Conservation (phyloP, 2,113 vertebrate genomes). For the Dromiciops gliroides region DNA sequence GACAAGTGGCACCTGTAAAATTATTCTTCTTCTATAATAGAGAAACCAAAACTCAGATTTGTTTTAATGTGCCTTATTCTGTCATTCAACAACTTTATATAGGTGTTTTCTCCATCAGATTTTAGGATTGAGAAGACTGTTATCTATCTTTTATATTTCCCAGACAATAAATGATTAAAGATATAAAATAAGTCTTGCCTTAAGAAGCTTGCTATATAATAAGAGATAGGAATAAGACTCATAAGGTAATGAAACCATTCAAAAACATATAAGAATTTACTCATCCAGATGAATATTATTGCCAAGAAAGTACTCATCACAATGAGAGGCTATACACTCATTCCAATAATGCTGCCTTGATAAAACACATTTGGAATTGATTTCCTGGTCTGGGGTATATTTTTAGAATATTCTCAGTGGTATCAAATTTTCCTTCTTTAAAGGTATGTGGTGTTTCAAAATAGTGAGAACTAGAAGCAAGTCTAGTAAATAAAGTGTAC, state of each 20-base stretch:
- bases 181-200: not conserved
- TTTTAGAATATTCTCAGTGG: not conserved
- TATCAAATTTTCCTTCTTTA: not conserved
- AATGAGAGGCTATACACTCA: not conserved
- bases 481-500: not conserved
- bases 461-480: not conserved
- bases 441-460: not conserved
- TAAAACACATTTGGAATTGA: not conserved
- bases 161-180: not conserved
- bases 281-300: not conserved
- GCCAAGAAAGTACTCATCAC: not conserved
- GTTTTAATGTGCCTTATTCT: not conserved
- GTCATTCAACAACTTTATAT: not conserved
- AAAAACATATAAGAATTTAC: not conserved
- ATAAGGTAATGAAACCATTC: not conserved
- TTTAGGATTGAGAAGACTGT: not conserved
- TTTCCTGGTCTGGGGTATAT: not conserved
- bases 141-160: not conserved
- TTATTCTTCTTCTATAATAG: not conserved
- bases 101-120: not conserved
- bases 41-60: not conserved
- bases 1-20: not conserved
- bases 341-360: not conserved
- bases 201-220: not conserved
- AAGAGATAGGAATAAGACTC: not conserved